Evolutionary conservation across 2,888 invertebrate species (phyloP).

Genomic region (Trachelus tabidus): DNA sequence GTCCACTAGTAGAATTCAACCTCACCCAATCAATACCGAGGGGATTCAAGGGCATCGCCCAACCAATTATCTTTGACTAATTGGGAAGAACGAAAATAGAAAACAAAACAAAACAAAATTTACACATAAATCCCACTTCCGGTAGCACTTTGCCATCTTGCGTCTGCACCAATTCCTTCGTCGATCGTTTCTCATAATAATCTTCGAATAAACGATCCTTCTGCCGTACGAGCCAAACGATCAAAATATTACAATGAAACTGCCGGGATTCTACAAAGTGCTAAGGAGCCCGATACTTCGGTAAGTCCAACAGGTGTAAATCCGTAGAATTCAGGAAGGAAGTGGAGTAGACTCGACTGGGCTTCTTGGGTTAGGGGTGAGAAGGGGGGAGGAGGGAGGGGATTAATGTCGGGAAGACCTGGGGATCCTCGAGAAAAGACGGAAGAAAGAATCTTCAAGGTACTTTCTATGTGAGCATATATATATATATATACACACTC

Average conservation of each 20-base stretch:
- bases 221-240: too few relatives aligned
- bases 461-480: background rate
- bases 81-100: conserved; percentile 1
- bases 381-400: conserved; percentile 13
- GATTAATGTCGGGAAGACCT: conserved; percentile 23
- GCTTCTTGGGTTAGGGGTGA: conserved; percentile 34
- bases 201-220: too few relatives aligned
- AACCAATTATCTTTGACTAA: conserved; percentile 65
- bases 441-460: conserved; percentile 5
- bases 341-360: conserved; percentile 32
- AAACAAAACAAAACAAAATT: background rate
- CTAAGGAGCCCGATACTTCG: conserved; percentile 43
- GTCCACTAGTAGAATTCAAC: conserved; percentile 57
- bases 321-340: conserved; percentile 41
- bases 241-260: too few relatives aligned
- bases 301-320: conserved; percentile 64
- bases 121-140: background rate
- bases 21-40: conserved; percentile 65
- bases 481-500: background rate
- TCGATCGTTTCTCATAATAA: background rate
- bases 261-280: conserved; percentile 27
- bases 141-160: background rate
- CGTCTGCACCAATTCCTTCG: background rate
- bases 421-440: conserved; percentile 16
- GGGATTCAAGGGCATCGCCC: conserved; percentile 66